Percentiles rank a stretch among this genome's conserved stretches.
These are phyloP conservation scores for Erythrocercus mccallii DNA, from an alignment of 2,113 vertebrate genomes.

Conservation along the genomic window DNA sequence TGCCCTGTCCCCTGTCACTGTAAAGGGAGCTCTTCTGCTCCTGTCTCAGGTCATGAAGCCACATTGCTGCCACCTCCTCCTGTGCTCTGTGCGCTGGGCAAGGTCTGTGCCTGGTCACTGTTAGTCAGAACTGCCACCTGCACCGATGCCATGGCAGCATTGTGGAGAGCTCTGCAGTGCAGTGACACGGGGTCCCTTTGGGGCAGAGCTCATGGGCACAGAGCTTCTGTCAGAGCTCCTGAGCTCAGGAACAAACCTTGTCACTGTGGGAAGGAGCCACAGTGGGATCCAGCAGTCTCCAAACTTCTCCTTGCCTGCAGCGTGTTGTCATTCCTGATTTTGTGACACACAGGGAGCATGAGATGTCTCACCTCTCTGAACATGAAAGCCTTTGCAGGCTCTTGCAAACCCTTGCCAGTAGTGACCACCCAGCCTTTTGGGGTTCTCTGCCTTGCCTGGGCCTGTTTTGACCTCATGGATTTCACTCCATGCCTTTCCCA, in stretches of 20 bases:
- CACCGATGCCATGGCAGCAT: not conserved
- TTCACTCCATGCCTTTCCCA: not conserved
- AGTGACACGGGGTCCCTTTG: not conserved
- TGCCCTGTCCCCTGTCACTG: not conserved
- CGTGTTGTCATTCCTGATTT: not conserved
- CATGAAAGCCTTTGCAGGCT: not conserved
- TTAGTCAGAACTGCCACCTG: not conserved
- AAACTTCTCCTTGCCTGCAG: conserved; percentile 39
- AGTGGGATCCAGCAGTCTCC: not conserved
- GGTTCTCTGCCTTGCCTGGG: not conserved
- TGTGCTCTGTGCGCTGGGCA: not conserved
- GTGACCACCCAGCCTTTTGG: not conserved
- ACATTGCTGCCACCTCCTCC: not conserved
- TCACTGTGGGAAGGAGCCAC: not conserved
- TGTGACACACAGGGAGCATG: not conserved
- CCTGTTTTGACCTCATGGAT: not conserved
- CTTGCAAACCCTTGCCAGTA: not conserved
- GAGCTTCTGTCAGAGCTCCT: not conserved
- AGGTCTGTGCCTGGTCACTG: not conserved
- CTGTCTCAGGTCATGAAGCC: not conserved
- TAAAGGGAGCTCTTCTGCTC: not conserved
- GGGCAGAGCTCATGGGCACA: conserved; percentile 10
- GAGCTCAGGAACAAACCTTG: not conserved
- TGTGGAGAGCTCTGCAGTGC: not conserved
- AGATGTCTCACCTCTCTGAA: not conserved